Evolutionary conservation across 2,113 vertebrate species (phyloP), one percentile per base, ranked within the genome.

Genomic region (Ammodytes marinus): DNA sequence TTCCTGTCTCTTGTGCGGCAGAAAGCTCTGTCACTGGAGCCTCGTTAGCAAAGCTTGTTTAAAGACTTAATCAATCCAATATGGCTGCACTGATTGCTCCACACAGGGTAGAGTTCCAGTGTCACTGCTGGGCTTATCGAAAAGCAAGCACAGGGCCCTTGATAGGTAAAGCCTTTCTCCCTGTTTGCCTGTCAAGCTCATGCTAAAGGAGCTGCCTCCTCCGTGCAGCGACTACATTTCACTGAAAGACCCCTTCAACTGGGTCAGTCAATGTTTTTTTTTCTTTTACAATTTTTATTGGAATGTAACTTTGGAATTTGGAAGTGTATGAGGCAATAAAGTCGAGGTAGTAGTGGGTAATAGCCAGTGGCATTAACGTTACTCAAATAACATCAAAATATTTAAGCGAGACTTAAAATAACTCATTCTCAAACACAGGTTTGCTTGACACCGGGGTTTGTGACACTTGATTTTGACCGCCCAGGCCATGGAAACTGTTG

Each of bases 11-110:
- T 27, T 39, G 68, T 70, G 53, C 27, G 54, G 19, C 8, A 6
- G 63, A 70, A n/a, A 43, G 39, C 54, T 78, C 68, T 61, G 58
- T 84, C 68, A 79, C 84, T 45, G 59, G 63, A 77, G 74, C 61
- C 63, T 79, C 4, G 13, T 78, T 81, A 82, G 74, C 59, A 40
- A 58, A 82, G 54, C 42, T 79, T 11, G 40, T 86, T 82, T 80
- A 67, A 70, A 69, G 60, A 50, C 71, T 64, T 91, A 88, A 93
- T 91, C 85, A 86, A 74, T 86, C 69, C 84, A 86, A 64, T 71
- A 80, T 77, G 79, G 80, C 61, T 57, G 5, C 66, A 76, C 74
- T 88, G 84, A 92, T 90, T 79, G 71, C 71, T 49, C 50, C 79
- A 57, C 55, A 70, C 42, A 70, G 52, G 35, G 13, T 11, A 59